These are phyloP conservation scores for Drosophila rhopaloa DNA, from an alignment of 1,140 invertebrate genomes.

Conservation along the genomic window DNA sequence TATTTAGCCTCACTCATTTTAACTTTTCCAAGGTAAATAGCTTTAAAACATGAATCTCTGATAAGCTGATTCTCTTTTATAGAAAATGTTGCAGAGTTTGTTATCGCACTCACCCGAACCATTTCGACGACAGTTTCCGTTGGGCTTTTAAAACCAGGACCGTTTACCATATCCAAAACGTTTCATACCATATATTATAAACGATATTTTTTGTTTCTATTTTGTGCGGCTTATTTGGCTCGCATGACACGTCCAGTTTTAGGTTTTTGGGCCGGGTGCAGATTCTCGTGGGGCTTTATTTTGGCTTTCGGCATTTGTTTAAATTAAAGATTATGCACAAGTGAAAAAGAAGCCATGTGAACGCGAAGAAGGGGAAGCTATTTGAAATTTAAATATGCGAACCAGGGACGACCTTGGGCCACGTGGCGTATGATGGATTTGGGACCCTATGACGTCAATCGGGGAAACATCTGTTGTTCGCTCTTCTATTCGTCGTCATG, in stretches of 20 bases:
- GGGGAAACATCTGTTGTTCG: conserved; percentile 5
- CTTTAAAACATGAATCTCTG: conserved; percentile 6
- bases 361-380: conserved; percentile 12
- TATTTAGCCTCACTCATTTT: not conserved
- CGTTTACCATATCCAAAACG: conserved; percentile 34
- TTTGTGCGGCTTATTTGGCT: conserved; percentile 72
- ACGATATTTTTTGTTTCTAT: conserved; percentile 47
- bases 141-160: conserved; percentile 11
- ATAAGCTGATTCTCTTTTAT: conserved; percentile 18
- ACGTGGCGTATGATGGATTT: conserved; percentile 60
- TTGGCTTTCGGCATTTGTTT: conserved; percentile 77
- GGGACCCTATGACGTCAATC: conserved; percentile 45
- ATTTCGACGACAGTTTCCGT: conserved; percentile 42
- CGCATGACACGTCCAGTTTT: conserved; percentile 68
- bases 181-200: conserved; percentile 34
- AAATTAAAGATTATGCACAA: conserved; percentile 79
- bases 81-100: not conserved
- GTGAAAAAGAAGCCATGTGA: conserved; percentile 31
- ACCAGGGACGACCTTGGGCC: conserved; percentile 43
- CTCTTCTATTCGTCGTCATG: conserved; percentile 17
- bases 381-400: conserved; percentile 74
- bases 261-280: conserved; percentile 46
- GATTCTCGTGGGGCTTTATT: conserved; percentile 62
- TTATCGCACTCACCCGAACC: not conserved
- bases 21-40: not conserved